phyloP scores from a whole-genome alignment of 37 sponge, comb jelly and placozoan species.

The Diacarnus erythraeanus region DNA sequence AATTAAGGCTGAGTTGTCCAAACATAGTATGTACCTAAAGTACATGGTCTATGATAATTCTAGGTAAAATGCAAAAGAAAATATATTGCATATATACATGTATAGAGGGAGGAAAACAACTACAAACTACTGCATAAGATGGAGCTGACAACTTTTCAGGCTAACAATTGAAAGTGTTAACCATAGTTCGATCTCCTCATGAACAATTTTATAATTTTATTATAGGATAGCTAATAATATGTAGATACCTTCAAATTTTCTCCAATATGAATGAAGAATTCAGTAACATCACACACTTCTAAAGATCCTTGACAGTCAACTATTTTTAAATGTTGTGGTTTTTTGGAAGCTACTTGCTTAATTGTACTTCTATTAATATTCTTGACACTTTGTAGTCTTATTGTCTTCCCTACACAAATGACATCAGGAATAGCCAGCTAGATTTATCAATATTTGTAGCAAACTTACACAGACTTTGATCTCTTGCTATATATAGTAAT shows the following conservation, averaged over 20 bases:
- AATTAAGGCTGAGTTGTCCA: no score
- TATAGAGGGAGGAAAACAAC: no score
- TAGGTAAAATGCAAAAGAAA: no score
- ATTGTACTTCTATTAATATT: neutral
- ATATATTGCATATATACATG: no score
- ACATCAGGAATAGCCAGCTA: neutral
- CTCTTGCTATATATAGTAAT: neutral
- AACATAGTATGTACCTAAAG: no score
- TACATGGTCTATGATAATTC: no score
- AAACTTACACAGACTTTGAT: neutral
- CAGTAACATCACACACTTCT: neutral
- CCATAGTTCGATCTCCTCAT: no score
- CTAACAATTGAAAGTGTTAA: no score
- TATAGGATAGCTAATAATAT: no score
- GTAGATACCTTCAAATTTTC: neutral
- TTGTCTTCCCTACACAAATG: neutral
- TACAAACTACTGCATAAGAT: no score
- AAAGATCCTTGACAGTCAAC: neutral
- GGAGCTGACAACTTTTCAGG: no score
- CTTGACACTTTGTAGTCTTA: neutral
- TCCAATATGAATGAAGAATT: neutral
- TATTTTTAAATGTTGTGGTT: neutral
- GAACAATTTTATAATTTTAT: no score
- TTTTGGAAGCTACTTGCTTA: neutral
- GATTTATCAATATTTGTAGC: neutral